Evolutionary conservation across 2,797 vertebrate genomes (phyloP).

Genomic region (Alfaro cultratus): DNA sequence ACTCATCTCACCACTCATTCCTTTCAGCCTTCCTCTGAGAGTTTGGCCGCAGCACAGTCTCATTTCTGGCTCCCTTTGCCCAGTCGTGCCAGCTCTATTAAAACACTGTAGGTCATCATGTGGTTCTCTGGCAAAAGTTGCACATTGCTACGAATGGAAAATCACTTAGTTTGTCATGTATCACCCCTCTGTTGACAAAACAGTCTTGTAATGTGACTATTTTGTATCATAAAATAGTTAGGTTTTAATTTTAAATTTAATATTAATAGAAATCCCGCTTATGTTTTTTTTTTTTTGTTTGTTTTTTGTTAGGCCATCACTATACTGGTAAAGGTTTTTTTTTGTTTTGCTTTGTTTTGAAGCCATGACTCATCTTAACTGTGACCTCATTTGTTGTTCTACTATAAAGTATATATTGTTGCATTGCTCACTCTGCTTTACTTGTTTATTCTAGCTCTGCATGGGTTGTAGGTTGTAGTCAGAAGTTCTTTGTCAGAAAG

Average conservation of each 20-base stretch:
- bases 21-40: conserved; percentile 51
- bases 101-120: conserved; percentile 62
- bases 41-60: conserved; percentile 55
- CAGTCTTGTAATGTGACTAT: background rate
- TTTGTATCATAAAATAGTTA: background rate
- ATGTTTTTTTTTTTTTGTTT: background rate
- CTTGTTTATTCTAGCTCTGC: background rate
- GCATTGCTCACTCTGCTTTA: background rate
- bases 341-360: background rate
- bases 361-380: background rate
- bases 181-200: conserved; percentile 7
- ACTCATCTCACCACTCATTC: conserved; percentile 58
- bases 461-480: background rate
- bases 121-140: conserved; percentile 59
- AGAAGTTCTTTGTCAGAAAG: background rate
- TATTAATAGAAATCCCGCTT: background rate
- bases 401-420: background rate
- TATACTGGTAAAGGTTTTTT: background rate
- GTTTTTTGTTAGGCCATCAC: background rate
- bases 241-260: background rate
- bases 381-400: background rate
- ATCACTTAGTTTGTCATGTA: conserved; percentile 15
- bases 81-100: conserved; percentile 63
- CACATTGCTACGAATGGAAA: conserved; percentile 18
- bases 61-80: conserved; percentile 49